Evolutionary conservation across 2,888 invertebrate genomes (phyloP), one percentile per base, ranked within the genome.

Genomic region (Drosophila putrida): DNA sequence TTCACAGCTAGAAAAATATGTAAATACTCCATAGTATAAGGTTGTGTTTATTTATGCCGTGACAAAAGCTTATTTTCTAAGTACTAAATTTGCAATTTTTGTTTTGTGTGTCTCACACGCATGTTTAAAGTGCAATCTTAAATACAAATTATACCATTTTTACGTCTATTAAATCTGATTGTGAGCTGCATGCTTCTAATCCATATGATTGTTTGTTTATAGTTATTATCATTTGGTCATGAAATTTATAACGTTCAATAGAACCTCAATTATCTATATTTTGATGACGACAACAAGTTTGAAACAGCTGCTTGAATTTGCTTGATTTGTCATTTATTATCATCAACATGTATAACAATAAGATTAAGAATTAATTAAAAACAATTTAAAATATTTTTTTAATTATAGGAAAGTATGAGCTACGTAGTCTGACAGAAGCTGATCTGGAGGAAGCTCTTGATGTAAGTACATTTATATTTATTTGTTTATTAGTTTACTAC

Each of bases 401-500:
- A n/a, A 27, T 63, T 57, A 1, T n/a, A 94, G 95, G 94, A 41
- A 93, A 93, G 82, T 94, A 95, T 83, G 94, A 93, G 82, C 93
- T 95, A 80, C 93, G 94, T 78, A 94, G 93, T 35, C 78, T 95
- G 71, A 93, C 95, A 25, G 90, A 93, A 51, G 93, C 93, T 33
- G 94, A 94, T 4, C 90, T 95, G 65, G 93, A 94, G 28, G 94
- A 94, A 61, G 94, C 95, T 41, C 90, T 95, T 58, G 90, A 94
- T 87, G 94, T 95, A 84, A 94, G 93, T 93, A 58, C n/a, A 28
- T 1, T 11, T 20, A 4, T 33, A 39, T 2, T 25, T 28, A 2
- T 38, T 38, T 41, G 5, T 20, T 20, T 41, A 41, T 41, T 20
- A 1, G 15, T 9, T 9, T 1, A 0, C 15, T 38, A 8, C 6